phyloP scores from a whole-genome alignment of 2,888 invertebrate genomes.

The Hydropsyche betteni region DNA sequence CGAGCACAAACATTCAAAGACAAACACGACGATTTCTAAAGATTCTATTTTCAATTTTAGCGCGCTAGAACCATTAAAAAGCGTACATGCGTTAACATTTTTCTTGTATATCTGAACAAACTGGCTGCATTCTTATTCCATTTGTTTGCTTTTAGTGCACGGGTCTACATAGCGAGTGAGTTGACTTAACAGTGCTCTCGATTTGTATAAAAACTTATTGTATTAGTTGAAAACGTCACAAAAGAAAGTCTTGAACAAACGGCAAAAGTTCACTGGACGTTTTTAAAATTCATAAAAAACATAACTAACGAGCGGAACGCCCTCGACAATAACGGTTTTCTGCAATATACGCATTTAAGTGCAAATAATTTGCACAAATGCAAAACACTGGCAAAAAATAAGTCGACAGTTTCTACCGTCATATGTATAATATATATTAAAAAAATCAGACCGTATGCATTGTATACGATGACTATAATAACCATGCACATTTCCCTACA shows the following conservation, averaged over 20 bases:
- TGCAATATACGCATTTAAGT: too few species aligned
- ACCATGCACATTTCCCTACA: constrained; percentile 21
- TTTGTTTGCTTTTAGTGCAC: neutral
- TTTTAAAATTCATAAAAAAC: constrained; percentile 12
- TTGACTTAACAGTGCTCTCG: constrained; percentile 38
- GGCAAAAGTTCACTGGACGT: constrained; percentile 2
- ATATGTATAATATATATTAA: too few species aligned
- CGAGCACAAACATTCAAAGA: too few species aligned
- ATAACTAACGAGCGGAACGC: neutral
- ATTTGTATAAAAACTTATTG: constrained; percentile 34
- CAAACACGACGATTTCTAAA: too few species aligned
- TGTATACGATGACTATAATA: neutral
- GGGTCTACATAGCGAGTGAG: neutral
- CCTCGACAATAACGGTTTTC: constrained; percentile 11
- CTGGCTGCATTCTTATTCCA: neutral
- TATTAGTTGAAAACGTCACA: constrained; percentile 7
- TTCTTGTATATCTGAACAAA: neutral
- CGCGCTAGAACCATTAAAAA: neutral
- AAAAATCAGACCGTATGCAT: too few species aligned
- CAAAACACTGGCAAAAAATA: too few species aligned
- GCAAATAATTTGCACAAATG: too few species aligned
- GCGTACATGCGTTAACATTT: neutral
- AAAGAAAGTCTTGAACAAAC: constrained; percentile 7
- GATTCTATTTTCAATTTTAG: too few species aligned
- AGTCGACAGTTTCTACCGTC: too few species aligned